A percentile compares a stretch with the other conserved stretches of the same genome.
Conservation (phyloP, 2,797 vertebrate species). For the Notoglanidium macrostoma region DNA sequence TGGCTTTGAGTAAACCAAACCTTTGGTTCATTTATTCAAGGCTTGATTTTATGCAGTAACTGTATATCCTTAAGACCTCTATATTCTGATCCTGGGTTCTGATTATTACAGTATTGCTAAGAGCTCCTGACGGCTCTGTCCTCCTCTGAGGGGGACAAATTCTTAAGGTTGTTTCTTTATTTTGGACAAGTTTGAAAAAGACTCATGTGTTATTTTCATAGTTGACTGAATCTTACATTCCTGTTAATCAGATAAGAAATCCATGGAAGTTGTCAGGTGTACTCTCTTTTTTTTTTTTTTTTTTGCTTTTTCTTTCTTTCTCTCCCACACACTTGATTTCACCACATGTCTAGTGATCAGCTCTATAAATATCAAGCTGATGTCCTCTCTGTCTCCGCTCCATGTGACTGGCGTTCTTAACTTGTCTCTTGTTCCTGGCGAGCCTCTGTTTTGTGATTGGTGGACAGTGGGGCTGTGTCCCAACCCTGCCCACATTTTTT, state of each 20-base stretch:
- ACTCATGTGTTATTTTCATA: not conserved
- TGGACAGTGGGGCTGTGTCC: conserved; percentile 64
- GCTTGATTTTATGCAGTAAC: no score
- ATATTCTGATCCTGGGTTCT: not conserved
- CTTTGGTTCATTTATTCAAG: not conserved
- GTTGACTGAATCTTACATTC: not conserved
- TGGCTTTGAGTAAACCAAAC: not conserved
- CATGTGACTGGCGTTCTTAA: conserved; percentile 60
- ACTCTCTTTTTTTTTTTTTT: not conserved
- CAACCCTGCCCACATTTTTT: conserved; percentile 55
- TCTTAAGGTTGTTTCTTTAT: not conserved
- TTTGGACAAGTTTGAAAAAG: not conserved
- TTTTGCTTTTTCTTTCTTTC: not conserved
- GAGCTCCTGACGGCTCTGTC: not conserved
- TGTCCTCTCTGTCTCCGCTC: not conserved
- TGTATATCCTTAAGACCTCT: no score
- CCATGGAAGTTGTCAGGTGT: not conserved
- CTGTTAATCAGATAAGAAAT: not conserved
- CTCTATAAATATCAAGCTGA: not conserved
- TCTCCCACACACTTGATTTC: not conserved
- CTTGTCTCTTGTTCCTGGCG: conserved; percentile 22
- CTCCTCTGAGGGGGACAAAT: not conserved
- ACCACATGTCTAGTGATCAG: not conserved
- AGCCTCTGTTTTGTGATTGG: conserved; percentile 65
- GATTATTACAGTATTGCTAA: not conserved